Base-by-base conservation (phyloP, 2,113 vertebrate genomes). In the Dascyllus trimaculatus region DNA sequence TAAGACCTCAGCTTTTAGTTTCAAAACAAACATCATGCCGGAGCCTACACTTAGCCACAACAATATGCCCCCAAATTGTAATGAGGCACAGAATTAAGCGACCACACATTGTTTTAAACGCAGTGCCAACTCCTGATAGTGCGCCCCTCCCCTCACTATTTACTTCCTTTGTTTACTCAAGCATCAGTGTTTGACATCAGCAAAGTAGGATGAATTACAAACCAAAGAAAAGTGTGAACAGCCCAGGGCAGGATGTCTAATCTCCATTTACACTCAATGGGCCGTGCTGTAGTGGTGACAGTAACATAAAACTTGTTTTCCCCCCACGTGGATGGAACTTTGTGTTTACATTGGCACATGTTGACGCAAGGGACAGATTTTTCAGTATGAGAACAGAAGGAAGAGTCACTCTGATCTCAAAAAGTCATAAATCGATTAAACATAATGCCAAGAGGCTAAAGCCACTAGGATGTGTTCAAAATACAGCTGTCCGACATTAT, bases 221-320 rank as follows among this genome's bases (percentile, higher is more conserved):
- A 91, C 71, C 68, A 84, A 82, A 74, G 65, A 78, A 71, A 91
- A 85, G 91, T 88, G 88, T 88, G 86, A 92, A 85, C 70, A 84
- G 85, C 83, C 82, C 46, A 56, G 64, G 62, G 71, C 81, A 86
- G 75, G 85, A 89, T 81, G 80, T 71, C 77, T 75, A 70, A 71
- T 90, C 85, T 91, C 81, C 78, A 84, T 90, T 92, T 91, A 89
- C 88, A 88, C 78, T 79, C 68, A 86, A 90, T 74, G 67, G 88
- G 66, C 56, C 46, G 3, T 71, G 59, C 52, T 35, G 21, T 56
- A 32, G 62, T 77, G 58, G 68, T 81, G 76, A 85, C 82, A 83
- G 84, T 84, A 85, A 88, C 77, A 64, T 69, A 80, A 83, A 80
- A 77, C 84, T 57, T 85, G n/a, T 81, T 80, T 82, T 69, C 80